Percentiles rank a stretch among this genome's conserved stretches.
These are phyloP conservation scores for Morone chrysops DNA, from an alignment of 2,113 vertebrate species.

Conservation along the genomic window DNA sequence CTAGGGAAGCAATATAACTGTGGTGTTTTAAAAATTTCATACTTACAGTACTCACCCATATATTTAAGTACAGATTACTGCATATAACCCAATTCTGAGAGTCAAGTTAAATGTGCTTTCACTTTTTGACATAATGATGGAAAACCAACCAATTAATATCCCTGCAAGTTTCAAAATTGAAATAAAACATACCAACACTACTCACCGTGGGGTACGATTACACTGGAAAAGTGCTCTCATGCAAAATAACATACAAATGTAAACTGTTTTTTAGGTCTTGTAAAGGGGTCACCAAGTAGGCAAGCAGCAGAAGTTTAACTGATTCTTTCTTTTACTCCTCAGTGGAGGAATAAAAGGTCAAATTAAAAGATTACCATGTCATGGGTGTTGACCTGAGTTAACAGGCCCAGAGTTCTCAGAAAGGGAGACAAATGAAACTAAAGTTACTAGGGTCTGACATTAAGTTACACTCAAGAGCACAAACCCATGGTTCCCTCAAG, in stretches of 20 bases:
- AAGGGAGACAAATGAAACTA: conserved; percentile 60
- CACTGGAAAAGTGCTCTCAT: conserved; percentile 5
- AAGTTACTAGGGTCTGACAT: conserved; percentile 59
- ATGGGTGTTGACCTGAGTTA: conserved; percentile 50
- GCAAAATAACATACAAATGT: conserved; percentile 24
- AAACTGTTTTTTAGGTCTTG: conserved; percentile 21
- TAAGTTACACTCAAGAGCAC: conserved; percentile 44
- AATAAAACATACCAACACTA: conserved; percentile 19
- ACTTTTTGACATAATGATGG: background rate
- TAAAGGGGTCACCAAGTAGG: conserved; percentile 11
- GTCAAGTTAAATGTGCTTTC: conserved; percentile 2
- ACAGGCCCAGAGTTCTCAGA: conserved; percentile 23
- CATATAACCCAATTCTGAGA: background rate
- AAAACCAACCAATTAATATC: background rate
- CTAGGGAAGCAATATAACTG: background rate
- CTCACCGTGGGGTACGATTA: background rate
- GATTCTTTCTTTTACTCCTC: conserved; percentile 42
- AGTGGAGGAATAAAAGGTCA: conserved; percentile 33
- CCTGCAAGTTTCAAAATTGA: background rate
- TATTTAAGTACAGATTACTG: background rate
- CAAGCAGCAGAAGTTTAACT: conserved; percentile 32
- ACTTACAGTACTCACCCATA: background rate
- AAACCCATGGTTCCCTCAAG: conserved; percentile 57
- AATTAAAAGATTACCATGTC: conserved; percentile 54
- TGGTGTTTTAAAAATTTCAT: background rate